A percentile compares a stretch with the other conserved stretches of the same genome.
Conservation (phyloP, 2,113 vertebrate genomes). For the Gymnocephalus cernua region DNA sequence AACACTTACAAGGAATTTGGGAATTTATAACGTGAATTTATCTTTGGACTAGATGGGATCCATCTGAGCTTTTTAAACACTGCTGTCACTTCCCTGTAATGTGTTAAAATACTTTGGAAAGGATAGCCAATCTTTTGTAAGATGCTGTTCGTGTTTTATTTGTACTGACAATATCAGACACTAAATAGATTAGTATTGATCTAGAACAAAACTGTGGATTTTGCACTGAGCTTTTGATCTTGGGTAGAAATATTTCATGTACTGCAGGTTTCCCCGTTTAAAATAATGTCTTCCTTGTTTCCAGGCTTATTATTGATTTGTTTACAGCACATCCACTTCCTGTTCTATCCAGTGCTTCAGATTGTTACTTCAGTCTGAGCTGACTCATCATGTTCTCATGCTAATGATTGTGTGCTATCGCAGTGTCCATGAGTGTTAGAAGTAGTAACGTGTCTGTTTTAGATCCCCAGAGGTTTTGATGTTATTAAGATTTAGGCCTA, state of each 20-base stretch:
- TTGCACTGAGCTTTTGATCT: slow-evolving; percentile 5
- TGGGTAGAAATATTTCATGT: background rate
- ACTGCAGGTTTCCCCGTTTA: slow-evolving; percentile 9
- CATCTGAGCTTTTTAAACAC: background rate
- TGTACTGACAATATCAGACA: background rate
- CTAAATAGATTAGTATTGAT: background rate
- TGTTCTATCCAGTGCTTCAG: background rate
- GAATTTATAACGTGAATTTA: background rate
- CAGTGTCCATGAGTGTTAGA: slow-evolving; percentile 34
- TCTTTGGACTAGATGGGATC: background rate
- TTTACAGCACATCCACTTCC: slow-evolving; percentile 27
- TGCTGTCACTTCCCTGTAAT: background rate
- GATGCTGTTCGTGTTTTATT: background rate
- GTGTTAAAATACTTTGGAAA: background rate
- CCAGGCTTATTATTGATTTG: slow-evolving; percentile 10
- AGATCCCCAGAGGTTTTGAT: slow-evolving; percentile 55
- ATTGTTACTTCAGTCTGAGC: slow-evolving; percentile 17
- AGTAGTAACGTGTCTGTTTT: slow-evolving; percentile 48
- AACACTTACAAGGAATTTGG: too few species aligned
- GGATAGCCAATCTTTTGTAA: background rate
- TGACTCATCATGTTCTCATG: slow-evolving; percentile 41
- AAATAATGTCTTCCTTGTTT: background rate
- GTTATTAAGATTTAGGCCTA: slow-evolving; percentile 32
- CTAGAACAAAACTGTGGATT: background rate
- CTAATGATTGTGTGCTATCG: slow-evolving; percentile 51